These are phyloP conservation scores for Scolanthus callimorphus DNA, from an alignment of 92 coral and sea anemone species.

Conservation along the genomic window DNA sequence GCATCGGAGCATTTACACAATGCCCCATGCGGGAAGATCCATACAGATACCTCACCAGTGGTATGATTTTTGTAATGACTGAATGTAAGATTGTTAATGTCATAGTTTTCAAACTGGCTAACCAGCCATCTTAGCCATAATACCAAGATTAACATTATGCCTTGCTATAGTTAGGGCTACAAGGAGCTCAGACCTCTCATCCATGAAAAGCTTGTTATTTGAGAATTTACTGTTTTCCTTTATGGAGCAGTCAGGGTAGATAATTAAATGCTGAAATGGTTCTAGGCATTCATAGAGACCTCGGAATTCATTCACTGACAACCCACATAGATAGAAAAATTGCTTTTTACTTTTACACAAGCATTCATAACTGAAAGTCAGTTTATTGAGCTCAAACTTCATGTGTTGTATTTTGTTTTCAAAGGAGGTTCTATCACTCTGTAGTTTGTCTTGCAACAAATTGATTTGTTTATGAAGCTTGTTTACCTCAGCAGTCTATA, in stretches of 20 bases:
- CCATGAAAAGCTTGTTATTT: constrained; percentile 19
- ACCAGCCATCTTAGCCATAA: constrained; percentile 38
- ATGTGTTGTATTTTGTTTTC: no score
- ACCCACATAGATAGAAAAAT: constrained; percentile 27
- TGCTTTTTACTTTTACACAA: constrained; percentile 24
- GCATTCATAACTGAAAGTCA: constrained; percentile 14
- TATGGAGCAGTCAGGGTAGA: no score
- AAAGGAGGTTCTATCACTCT: no score
- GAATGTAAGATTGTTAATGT: constrained; percentile 37
- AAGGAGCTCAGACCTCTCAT: constrained; percentile 34
- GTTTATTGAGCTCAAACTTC: constrained; percentile 20
- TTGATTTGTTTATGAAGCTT: no score
- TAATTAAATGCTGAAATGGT: constrained; percentile 42
- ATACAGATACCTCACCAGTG: constrained; percentile 32
- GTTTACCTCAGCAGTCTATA: no score
- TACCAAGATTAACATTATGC: constrained; percentile 34
- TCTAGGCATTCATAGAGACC: constrained; percentile 42
- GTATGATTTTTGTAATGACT: constrained; percentile 43
- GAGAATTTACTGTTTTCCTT: constrained; percentile 8
- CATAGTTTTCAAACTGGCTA: constrained; percentile 39
- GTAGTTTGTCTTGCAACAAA: no score
- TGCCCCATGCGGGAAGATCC: constrained; percentile 26
- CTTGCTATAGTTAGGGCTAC: constrained; percentile 29
- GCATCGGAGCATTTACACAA: constrained; percentile 31
- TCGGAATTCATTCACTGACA: no score